phyloP scores from a whole-genome alignment of 2,797 vertebrate genomes.

The Eutrigla gurnardus region DNA sequence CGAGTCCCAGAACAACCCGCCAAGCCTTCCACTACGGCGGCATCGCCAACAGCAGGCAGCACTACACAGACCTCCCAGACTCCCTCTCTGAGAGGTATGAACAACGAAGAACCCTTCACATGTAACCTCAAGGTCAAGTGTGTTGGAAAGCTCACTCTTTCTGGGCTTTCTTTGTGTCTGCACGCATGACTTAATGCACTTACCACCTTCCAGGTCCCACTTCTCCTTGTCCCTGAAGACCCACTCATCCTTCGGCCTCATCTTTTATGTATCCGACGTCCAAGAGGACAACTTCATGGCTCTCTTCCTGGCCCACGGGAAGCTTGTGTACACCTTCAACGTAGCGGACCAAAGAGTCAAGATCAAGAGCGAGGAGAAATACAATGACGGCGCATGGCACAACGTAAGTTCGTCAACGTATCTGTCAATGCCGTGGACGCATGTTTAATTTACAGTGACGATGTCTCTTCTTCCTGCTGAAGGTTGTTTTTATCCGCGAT shows the following conservation, averaged over 20 bases:
- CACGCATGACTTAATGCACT: slow-evolving; percentile 18
- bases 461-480: slow-evolving; percentile 33
- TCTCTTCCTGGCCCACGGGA: slow-evolving; percentile 90
- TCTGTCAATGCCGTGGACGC: neutral
- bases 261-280: slow-evolving; percentile 91
- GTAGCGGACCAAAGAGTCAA: slow-evolving; percentile 86
- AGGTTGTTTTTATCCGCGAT: slow-evolving; percentile 90
- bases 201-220: slow-evolving; percentile 84
- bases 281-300: slow-evolving; percentile 91
- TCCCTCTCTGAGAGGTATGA: slow-evolving; percentile 89
- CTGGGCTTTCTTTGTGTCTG: slow-evolving; percentile 11
- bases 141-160: slow-evolving; percentile 4
- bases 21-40: slow-evolving; percentile 89
- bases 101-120: neutral
- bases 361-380: slow-evolving; percentile 89
- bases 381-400: slow-evolving; percentile 93
- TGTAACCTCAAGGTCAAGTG: slow-evolving; percentile 15
- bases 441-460: slow-evolving; percentile 1
- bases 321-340: slow-evolving; percentile 91
- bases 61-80: slow-evolving; percentile 86
- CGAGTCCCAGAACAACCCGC: slow-evolving; percentile 81
- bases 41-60: slow-evolving; percentile 91
- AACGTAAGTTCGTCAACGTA: slow-evolving; percentile 83
- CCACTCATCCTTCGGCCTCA: slow-evolving; percentile 90
- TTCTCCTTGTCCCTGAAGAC: slow-evolving; percentile 94